Evolutionary conservation across 2,797 vertebrate genomes (phyloP).

Genomic region (Protosalanx chinensis): DNA sequence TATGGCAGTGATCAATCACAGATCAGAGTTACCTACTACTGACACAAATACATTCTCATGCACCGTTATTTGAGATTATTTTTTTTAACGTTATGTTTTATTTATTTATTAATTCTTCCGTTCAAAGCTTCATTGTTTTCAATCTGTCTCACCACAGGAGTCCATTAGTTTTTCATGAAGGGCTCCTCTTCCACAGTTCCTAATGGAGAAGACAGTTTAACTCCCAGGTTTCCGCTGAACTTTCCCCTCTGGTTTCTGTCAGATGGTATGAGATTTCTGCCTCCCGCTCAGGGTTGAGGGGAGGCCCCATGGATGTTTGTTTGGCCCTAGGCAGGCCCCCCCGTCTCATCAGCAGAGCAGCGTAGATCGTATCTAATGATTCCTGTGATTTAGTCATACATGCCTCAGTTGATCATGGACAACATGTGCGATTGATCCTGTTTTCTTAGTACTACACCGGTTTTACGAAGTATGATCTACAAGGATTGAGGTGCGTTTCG

Average conservation of each 20-base stretch:
- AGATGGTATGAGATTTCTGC: neutral
- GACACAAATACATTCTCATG: conserved; percentile 66
- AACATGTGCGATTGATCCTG: no score
- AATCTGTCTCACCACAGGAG: conserved; percentile 58
- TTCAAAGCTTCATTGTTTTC: conserved; percentile 60
- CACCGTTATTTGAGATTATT: conserved; percentile 59
- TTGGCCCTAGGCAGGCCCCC: neutral
- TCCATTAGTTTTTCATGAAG: conserved; percentile 41
- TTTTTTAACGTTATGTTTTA: conserved; percentile 58
- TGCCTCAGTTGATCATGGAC: neutral
- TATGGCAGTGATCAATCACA: conserved; percentile 69
- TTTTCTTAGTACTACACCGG: no score
- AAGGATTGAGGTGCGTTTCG: no score
- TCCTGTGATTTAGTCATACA: neutral
- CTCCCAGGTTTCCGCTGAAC: conserved; percentile 18
- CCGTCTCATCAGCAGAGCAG: neutral
- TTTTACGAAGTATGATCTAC: no score
- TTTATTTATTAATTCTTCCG: conserved; percentile 57
- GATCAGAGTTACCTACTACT: conserved; percentile 57
- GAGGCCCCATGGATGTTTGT: neutral
- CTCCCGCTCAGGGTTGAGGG: neutral
- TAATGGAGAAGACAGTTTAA: conserved; percentile 40
- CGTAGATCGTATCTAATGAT: neutral
- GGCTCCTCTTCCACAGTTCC: conserved; percentile 1
- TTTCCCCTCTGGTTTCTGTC: neutral